Evolutionary conservation across 35 echinoderm and acorn worm species (phyloP).

Genomic region (Heliocidaris tuberculata): DNA sequence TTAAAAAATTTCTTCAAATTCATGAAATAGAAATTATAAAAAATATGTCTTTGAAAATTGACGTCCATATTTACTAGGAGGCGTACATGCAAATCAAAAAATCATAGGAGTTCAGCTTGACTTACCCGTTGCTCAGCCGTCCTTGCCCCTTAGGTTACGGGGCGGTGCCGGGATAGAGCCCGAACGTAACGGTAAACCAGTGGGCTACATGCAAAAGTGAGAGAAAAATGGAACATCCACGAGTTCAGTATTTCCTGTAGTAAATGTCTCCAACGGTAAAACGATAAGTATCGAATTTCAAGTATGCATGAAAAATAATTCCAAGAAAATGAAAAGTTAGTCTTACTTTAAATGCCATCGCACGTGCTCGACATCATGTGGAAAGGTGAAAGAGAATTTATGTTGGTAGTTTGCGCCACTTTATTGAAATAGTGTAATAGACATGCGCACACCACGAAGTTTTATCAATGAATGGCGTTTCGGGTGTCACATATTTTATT

Average conservation of each 20-base stretch:
- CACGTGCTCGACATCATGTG: background rate
- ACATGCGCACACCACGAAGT: background rate
- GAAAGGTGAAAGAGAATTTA: background rate
- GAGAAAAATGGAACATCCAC: background rate
- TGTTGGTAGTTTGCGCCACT: background rate
- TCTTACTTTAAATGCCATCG: background rate
- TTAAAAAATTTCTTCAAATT: too few relatives aligned
- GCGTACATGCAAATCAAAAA: too few relatives aligned
- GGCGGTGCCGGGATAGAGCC: background rate
- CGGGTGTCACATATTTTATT: background rate
- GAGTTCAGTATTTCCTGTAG: background rate
- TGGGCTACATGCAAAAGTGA: background rate
- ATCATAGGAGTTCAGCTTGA: too few relatives aligned
- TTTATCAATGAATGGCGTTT: background rate
- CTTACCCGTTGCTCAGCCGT: background rate
- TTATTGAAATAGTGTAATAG: background rate
- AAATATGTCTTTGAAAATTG: too few relatives aligned
- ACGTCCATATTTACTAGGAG: too few relatives aligned
- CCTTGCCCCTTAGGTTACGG: background rate
- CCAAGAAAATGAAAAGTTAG: background rate
- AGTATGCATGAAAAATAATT: background rate
- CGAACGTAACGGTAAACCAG: background rate
- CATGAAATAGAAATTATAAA: too few relatives aligned
- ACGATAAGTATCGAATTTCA: background rate
- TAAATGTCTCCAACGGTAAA: background rate